These are phyloP conservation scores for Noturus placidus DNA, from an alignment of 2,113 vertebrate genomes.

Conservation along the genomic window DNA sequence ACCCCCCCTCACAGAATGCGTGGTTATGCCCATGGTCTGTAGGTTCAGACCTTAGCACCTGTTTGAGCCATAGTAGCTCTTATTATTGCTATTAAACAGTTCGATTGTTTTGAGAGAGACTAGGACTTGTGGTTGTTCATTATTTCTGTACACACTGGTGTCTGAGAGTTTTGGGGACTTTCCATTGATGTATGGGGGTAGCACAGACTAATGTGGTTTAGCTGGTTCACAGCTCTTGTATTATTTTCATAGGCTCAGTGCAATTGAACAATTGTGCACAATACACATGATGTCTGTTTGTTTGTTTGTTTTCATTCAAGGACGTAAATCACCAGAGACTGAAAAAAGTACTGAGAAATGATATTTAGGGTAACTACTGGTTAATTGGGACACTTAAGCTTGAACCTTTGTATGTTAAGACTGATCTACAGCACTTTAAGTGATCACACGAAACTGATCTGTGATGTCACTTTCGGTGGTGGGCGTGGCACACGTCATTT, in stretches of 20 bases:
- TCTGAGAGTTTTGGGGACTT: conserved; percentile 58
- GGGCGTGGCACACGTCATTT: neutral
- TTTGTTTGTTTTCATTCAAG: neutral
- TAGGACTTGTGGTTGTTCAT: too few relatives aligned
- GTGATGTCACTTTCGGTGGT: neutral
- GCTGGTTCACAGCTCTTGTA: neutral
- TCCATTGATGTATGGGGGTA: conserved; percentile 32
- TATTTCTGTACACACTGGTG: too few relatives aligned
- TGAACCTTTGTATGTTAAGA: neutral
- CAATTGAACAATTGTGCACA: neutral
- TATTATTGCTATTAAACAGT: neutral
- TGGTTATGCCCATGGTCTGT: too few relatives aligned
- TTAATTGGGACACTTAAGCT: neutral
- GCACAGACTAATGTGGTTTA: neutral
- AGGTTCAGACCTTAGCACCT: neutral
- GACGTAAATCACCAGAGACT: neutral
- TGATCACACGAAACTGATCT: neutral
- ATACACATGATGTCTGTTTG: neutral
- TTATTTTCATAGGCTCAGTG: neutral
- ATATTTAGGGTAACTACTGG: neutral
- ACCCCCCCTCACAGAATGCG: too few relatives aligned
- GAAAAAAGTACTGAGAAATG: too few relatives aligned
- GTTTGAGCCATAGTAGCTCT: neutral
- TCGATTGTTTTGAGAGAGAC: neutral
- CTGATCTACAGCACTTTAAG: neutral